Conservation (phyloP, 1,140 invertebrate species). For the Laupala kohalensis region DNA sequence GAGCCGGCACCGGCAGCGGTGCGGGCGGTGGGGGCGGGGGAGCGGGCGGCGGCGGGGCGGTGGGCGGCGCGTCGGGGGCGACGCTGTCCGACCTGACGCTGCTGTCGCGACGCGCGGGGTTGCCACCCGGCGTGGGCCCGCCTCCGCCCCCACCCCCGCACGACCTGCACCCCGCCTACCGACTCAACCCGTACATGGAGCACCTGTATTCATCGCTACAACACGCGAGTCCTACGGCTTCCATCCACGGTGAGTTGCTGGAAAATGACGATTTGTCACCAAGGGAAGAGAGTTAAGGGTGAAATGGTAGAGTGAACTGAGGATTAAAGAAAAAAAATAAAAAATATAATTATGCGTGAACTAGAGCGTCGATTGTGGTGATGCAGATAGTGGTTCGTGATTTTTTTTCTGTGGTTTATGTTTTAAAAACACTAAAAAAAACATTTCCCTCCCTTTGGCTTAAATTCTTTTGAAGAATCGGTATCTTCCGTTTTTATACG, state of each 20-base stretch:
- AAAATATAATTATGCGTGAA: too few relatives aligned
- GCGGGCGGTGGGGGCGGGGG: conserved; percentile 8
- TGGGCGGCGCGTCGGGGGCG: conserved; percentile 6
- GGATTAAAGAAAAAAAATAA: too few relatives aligned
- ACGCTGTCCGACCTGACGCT: too few relatives aligned
- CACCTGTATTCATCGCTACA: conserved; percentile 46
- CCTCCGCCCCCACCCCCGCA: conserved; percentile 15
- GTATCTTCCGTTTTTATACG: too few relatives aligned
- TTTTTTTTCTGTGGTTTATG: too few relatives aligned
- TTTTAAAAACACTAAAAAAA: too few relatives aligned
- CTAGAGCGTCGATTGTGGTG: too few relatives aligned
- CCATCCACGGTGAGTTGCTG: conserved; percentile 36
- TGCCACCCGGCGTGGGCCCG: conserved; percentile 6
- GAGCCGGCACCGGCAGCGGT: conserved; percentile 4
- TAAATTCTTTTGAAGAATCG: too few relatives aligned
- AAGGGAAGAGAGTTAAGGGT: not conserved
- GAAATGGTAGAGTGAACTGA: not conserved
- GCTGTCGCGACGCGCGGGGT: conserved; percentile 4
- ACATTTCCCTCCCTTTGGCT: too few relatives aligned
- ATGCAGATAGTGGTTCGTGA: too few relatives aligned
- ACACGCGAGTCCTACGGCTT: conserved; percentile 34
- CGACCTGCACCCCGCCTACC: conserved; percentile 45
- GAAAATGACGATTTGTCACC: not conserved
- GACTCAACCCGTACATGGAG: conserved; percentile 53
- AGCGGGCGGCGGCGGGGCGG: conserved; percentile 2